Evolutionary conservation across 2,113 vertebrate species (phyloP).

Genomic region (Prochilodus magdalenae): DNA sequence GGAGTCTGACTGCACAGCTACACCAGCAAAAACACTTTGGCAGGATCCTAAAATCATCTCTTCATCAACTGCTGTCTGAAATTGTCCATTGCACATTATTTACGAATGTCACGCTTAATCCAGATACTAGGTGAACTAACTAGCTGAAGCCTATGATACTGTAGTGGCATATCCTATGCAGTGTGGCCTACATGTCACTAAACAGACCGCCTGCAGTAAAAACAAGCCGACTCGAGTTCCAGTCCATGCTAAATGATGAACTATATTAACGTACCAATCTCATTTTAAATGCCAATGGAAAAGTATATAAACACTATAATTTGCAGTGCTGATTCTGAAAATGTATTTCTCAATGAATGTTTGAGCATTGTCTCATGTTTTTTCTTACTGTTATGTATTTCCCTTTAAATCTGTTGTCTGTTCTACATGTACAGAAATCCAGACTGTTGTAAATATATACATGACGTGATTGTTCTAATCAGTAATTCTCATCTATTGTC

Average conservation of each 20-base stretch:
- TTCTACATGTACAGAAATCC: conserved; percentile 20
- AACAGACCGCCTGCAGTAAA: neutral
- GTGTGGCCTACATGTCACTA: conserved; percentile 4
- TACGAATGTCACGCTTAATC: neutral
- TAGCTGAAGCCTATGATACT: conserved; percentile 5
- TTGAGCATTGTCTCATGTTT: conserved; percentile 1
- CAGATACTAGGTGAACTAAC: neutral
- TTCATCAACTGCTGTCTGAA: neutral
- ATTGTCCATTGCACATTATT: neutral
- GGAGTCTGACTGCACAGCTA: conserved; percentile 57
- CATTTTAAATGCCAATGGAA: neutral
- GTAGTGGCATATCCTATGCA: conserved; percentile 19
- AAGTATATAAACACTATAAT: conserved; percentile 2
- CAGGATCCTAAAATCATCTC: conserved; percentile 8
- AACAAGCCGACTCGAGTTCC: neutral
- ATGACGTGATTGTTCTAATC: conserved; percentile 2
- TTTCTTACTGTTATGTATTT: too few relatives aligned
- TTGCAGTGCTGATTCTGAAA: neutral
- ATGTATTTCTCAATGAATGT: neutral
- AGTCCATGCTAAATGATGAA: neutral
- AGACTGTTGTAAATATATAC: conserved; percentile 11
- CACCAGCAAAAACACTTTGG: conserved; percentile 39
- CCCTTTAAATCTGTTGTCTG: conserved; percentile 9
- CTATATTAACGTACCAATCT: neutral
- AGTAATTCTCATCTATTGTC: conserved; percentile 13